Evolutionary conservation across 2,888 invertebrate species (phyloP), one percentile per base, ranked within the genome.

Genomic region (Acanthosepion lycidas): DNA sequence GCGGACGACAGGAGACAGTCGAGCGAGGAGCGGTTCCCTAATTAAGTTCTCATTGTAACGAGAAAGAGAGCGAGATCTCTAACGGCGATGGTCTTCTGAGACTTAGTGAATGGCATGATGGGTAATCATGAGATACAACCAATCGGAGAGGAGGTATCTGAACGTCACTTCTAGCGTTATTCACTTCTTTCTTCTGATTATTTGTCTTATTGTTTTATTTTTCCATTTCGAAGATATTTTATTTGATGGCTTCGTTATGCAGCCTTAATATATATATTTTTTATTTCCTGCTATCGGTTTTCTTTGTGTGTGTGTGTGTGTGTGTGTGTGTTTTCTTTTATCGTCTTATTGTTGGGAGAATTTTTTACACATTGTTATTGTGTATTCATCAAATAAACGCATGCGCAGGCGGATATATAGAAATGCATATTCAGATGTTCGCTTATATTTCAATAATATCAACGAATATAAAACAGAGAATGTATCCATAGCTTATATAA

Each of bases 11-110:
- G n/a, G n/a, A 78, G 78, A 78, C 78, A 78, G 12, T 5, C 15
- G 78, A n/a, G 78, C n/a, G 33, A 78, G 78, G 78, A 78, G 78
- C 78, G 78, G 78, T 33, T 78, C n/a, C 78, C 78, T 78, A 78
- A 78, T 78, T 78, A 78, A 78, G 78, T 78, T 78, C 78, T 78
- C 78, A 78, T 78, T 78, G 78, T 78, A 78, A 78, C 78, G 78
- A 78, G 78, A 78, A 78, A 2, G 78, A 78, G 4, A 78, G n/a
- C 78, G 78, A 78, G 78, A 78, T 78, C 78, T 78, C 78, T n/a
- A 78, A 78, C 78, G 78, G 78, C 78, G n/a, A 78, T 78, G 78
- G n/a, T 78, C 78, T 78, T 78, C 78, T n/a, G 78, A 78, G 78
- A 78, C 78, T 15, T 15, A 78, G n/a, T 78, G 78, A 78, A 78